Conservation (phyloP, 2,888 invertebrate species). For the Tachystola acroxantha region DNA sequence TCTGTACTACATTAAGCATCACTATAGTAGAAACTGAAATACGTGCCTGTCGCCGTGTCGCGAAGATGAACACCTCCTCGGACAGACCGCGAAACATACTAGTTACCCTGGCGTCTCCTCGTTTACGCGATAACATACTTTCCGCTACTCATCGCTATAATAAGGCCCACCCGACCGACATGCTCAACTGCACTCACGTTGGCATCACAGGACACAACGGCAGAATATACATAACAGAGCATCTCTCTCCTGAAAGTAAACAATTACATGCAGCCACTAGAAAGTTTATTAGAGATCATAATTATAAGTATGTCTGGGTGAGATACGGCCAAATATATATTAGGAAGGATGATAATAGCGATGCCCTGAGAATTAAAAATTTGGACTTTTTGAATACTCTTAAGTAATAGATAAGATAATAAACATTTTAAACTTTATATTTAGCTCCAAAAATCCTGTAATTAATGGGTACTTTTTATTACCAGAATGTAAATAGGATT, state of each 20-base stretch:
- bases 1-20: no score
- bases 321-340: constrained; percentile 6
- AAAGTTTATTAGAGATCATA: neutral
- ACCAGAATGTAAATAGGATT: constrained; percentile 10
- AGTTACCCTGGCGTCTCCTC: constrained; percentile 7
- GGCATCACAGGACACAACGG: constrained; percentile 8
- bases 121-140: constrained; percentile 14
- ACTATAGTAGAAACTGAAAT: constrained; percentile 1
- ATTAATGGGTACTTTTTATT: constrained; percentile 1
- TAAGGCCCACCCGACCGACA: constrained; percentile 6
- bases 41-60: constrained; percentile 10
- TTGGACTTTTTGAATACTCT: neutral
- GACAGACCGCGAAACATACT: constrained; percentile 10
- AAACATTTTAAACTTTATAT: neutral
- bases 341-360: constrained; percentile 3
- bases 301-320: constrained; percentile 9
- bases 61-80: constrained; percentile 11
- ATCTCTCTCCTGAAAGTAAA: constrained; percentile 11
- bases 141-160: constrained; percentile 14
- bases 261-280: constrained; percentile 4
- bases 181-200: constrained; percentile 7
- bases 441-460: neutral
- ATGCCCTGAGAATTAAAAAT: constrained; percentile 3
- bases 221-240: constrained; percentile 12
- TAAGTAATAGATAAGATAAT: no score